Conservation (phyloP, 2,888 invertebrate genomes). For the Zygaena filipendulae region DNA sequence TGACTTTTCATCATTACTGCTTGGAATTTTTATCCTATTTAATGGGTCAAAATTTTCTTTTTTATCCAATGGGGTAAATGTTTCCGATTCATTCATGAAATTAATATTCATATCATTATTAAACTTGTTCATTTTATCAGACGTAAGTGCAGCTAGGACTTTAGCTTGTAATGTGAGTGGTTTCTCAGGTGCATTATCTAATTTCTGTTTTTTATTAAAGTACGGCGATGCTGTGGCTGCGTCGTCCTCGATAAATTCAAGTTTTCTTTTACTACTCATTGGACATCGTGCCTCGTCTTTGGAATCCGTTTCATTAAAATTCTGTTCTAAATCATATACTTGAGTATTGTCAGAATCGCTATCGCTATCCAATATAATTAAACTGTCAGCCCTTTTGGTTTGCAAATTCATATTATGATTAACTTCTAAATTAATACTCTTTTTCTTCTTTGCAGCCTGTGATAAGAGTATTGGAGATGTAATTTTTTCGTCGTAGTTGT, state of each 20-base stretch:
- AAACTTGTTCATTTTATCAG: conserved; percentile 23
- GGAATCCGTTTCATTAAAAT: conserved; percentile 11
- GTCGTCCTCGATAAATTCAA: conserved; percentile 26
- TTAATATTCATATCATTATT: conserved; percentile 25
- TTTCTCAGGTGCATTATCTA: conserved; percentile 23
- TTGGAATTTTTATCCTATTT: conserved; percentile 21
- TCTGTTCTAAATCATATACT: conserved; percentile 24
- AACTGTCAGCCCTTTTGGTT: conserved; percentile 23
- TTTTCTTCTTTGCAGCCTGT: conserved; percentile 35
- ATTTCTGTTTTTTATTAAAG: conserved; percentile 44
- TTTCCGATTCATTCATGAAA: conserved; percentile 26
- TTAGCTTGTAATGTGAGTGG: conserved; percentile 37
- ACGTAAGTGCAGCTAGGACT: conserved; percentile 34
- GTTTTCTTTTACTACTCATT: conserved; percentile 32
- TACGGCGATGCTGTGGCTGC: conserved; percentile 37
- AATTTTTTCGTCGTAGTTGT: conserved; percentile 26
- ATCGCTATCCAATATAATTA: conserved; percentile 49
- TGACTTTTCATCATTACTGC: conserved; percentile 16
- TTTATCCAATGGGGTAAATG: conserved; percentile 23
- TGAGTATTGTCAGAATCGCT: conserved; percentile 39
- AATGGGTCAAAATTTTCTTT: conserved; percentile 34
- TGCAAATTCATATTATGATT: conserved; percentile 14
- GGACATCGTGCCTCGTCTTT: conserved; percentile 15
- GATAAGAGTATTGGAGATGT: conserved; percentile 46
- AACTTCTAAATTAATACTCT: conserved; percentile 12